Evolutionary conservation across 2,797 vertebrate genomes (phyloP), one percentile per base, ranked within the genome.

Genomic region (Spheniscus humboldti): DNA sequence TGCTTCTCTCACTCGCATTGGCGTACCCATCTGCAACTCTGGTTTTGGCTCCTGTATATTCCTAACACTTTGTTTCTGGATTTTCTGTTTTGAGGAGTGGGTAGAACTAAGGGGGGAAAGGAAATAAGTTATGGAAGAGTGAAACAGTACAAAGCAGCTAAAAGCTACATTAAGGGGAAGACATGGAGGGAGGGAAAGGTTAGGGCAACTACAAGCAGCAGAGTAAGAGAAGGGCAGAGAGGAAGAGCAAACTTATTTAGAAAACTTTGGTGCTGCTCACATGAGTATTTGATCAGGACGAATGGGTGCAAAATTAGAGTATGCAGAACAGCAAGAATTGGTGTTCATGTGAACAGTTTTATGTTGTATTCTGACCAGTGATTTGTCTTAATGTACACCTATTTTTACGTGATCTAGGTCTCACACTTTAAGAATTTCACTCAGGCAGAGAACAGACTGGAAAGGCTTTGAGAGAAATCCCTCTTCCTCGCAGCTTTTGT

Each of bases 11-110:
- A 0, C 23, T n/a, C 14, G 0, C 11, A 5, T 9, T 31, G 27
- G 11, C 18, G 11, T 31, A 22, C 45, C 50, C 39, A 2, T 7
- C 55, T 43, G 71, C 43, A 18, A 9, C 75, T 35, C 85, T 18
- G 16, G 5, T 5, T 15, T 20, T 55, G 39, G 18, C 57, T 68
- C 56, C 45, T 37, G 8, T 6, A 0, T 6, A 0, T 47, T 33
- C 69, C 43, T 2, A 1, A 5, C 31, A 0, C 16, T 63, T 68
- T 22, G 13, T 18, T 18, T 28, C 28, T n/a, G 35, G 13, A 10
- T 67, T 82, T 71, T 25, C 57, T 62, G 25, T 1, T 68, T 8
- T 41, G 56, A 39, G 25, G 17, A 3, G 41, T 31, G 31, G 28
- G 8, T 37, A 17, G 8, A 66, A 78, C 56, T 14, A 3, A 37